These are phyloP conservation scores for Lepas anatifera DNA, from an alignment of 2,888 invertebrate genomes.

Conservation along the genomic window DNA sequence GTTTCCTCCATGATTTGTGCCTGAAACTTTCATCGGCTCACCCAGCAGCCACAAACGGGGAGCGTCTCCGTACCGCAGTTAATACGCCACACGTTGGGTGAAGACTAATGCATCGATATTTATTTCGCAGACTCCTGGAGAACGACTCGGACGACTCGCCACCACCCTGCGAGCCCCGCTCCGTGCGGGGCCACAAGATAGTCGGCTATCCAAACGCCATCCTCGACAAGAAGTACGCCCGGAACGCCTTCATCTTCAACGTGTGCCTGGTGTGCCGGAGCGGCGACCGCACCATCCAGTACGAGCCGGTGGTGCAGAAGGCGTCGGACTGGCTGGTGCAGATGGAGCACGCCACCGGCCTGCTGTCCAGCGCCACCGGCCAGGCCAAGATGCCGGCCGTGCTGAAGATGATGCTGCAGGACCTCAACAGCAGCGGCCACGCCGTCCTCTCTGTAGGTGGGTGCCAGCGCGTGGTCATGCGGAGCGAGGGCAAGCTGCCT, in stretches of 20 bases:
- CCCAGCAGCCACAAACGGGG: too few relatives aligned
- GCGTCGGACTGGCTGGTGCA: conserved; percentile 79
- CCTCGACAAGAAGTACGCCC: conserved; percentile 70
- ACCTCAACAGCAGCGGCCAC: conserved; percentile 65
- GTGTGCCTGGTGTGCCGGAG: conserved; percentile 87
- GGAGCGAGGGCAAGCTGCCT: not conserved
- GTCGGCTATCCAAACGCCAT: conserved; percentile 63
- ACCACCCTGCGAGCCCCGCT: not conserved
- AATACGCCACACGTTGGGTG: too few relatives aligned
- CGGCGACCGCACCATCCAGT: conserved; percentile 76
- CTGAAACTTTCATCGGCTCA: too few relatives aligned
- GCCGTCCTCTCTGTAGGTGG: conserved; percentile 46
- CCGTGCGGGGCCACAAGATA: conserved; percentile 32
- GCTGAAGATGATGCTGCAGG: conserved; percentile 61
- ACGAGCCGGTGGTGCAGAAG: conserved; percentile 88
- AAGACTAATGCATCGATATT: too few relatives aligned
- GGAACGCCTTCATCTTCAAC: conserved; percentile 93
- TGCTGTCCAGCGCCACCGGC: conserved; percentile 58
- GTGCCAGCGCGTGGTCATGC: too few relatives aligned
- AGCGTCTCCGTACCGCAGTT: not conserved
- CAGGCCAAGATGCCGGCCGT: conserved; percentile 58
- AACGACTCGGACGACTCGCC: not conserved
- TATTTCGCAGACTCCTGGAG: not conserved
- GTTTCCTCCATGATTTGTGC: too few relatives aligned
- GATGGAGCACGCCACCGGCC: conserved; percentile 73